Base-by-base conservation (phyloP, 2,113 vertebrate species). In the Thoracochromis brauschi region DNA sequence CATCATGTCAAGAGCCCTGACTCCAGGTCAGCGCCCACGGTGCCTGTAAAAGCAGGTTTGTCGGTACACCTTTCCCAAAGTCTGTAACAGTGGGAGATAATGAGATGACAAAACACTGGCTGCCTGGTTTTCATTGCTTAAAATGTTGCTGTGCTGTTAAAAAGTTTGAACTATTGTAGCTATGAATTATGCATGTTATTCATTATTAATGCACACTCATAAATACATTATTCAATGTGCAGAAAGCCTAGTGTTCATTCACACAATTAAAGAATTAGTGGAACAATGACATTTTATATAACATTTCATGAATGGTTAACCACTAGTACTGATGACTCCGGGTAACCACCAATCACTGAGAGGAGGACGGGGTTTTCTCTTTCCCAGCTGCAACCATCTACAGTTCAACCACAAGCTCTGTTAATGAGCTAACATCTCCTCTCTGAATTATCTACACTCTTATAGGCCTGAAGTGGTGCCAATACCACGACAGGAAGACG, bases 221-320 rank as follows among this genome's bases (percentile, higher is more conserved):
- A 60, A 92, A 90, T 93, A 82, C 90, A 92, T 93, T 88, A 92
- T 92, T 92, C 83, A 93, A 14, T 57, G 38, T 79, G 83, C 63
- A 73, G 80, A 89, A 68, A 80, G 40, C 82, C 75, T 40, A 68
- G 16, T 82, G 81, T 63, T 85, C 86, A 91, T 91, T 91, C 54
- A 83, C 63, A 86, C 86, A 91, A 88, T 93, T 89, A 89, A 60
- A 79, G 45, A 81, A 87, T 85, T 6, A 83, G 87, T 40, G 79
- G 78, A 90, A 86, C 87, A 57, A 54, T 86, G 84, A 82, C 87
- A 86, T 88, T 86, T 92, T 85, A 49, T 65, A 16, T 82, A 83
- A 91, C 73, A 57, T 45, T 89, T 87, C 88, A 87, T 85, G 58
- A 90, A 85, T 83, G 88, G 89, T 87, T 92, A 88, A 83, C 53